Evolutionary conservation across 2,888 invertebrate species (phyloP), one percentile per base, ranked within the genome.

Genomic region (Cheiracanthium punctorium): DNA sequence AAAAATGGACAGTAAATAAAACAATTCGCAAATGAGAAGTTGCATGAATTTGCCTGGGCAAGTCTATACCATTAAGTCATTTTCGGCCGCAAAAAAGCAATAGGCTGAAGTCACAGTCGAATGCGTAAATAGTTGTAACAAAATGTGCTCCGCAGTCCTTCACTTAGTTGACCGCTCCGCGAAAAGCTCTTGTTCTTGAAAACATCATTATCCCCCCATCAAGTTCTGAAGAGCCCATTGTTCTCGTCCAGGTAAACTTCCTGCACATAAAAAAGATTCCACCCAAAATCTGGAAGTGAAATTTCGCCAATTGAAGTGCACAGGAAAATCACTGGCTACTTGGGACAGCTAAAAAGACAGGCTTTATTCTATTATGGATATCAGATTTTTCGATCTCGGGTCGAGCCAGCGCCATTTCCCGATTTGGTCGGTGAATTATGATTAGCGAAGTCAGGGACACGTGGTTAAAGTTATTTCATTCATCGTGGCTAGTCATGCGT

Each of bases 91-190:
- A n/a, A n/a, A n/a, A n/a, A 67, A n/a, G 17, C 4, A n/a, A 4
- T 14, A 30, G 67, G 32, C 58, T 17, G 58, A 20, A 73, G 84
- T 84, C 67, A 84, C 84, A 84, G 67, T n/a, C 67, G 67, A 77
- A 33, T 73, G 84, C 72, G 77, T 69, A 84, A 84, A 84, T 76
- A 73, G 84, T 69, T 65, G 67, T 73, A n/a, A 84, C 84, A 84
- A 84, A 73, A 79, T 79, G 73, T 72, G 52, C 73, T n/a, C 41
- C 10, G 48, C 69, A 33, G 43, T 67, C 43, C 41, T 17, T 14
- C n/a, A n/a, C n/a, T n/a, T 41, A 73, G 48, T 72, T 80, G 80
- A 81, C 81, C 81, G 79, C 33, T n/a, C n/a, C n/a, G n/a, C 65
- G 4, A 1, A 58, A 58, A 58, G 65, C 29, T 17, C 72, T 43